These are phyloP conservation scores for Pangasius djambal DNA, from an alignment of 2,797 vertebrate genomes.

Conservation along the genomic window DNA sequence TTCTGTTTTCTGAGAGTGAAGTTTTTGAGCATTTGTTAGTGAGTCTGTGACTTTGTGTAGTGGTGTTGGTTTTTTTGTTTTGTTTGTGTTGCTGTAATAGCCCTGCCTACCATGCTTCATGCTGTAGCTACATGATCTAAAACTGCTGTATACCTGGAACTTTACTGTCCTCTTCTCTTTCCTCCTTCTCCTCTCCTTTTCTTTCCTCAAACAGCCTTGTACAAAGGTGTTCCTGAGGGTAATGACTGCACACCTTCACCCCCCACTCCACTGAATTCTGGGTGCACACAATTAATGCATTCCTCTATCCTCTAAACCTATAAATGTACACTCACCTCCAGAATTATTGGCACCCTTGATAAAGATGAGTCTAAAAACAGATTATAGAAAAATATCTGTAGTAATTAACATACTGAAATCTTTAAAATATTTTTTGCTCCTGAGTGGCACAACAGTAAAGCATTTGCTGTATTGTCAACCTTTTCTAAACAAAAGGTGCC, in stretches of 20 bases:
- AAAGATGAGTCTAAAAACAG: not conserved
- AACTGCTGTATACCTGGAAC: not conserved
- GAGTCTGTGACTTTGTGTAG: conserved; percentile 30
- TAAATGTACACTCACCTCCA: not conserved
- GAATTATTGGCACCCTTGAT: conserved; percentile 4
- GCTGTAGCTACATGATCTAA: not conserved
- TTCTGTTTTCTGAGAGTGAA: conserved; percentile 62
- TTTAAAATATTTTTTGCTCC: not conserved
- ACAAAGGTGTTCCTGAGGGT: conserved; percentile 19
- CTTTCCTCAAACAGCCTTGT: conserved; percentile 32
- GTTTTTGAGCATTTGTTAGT: conserved; percentile 39
- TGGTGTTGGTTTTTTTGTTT: conserved; percentile 38
- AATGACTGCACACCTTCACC: not conserved
- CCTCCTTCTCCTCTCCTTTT: not conserved
- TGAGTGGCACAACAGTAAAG: not conserved
- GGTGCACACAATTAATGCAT: not conserved
- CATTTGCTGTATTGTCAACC: not conserved
- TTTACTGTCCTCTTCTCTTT: conserved; percentile 3
- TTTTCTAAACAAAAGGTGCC: no score
- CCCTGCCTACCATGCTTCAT: not conserved
- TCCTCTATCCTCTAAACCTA: not conserved
- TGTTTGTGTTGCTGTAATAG: conserved; percentile 31
- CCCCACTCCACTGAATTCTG: not conserved
- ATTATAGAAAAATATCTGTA: not conserved
- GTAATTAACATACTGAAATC: not conserved